These are phyloP conservation scores for Oxytorus armatus DNA, from an alignment of 2,888 invertebrate genomes.

Conservation along the genomic window DNA sequence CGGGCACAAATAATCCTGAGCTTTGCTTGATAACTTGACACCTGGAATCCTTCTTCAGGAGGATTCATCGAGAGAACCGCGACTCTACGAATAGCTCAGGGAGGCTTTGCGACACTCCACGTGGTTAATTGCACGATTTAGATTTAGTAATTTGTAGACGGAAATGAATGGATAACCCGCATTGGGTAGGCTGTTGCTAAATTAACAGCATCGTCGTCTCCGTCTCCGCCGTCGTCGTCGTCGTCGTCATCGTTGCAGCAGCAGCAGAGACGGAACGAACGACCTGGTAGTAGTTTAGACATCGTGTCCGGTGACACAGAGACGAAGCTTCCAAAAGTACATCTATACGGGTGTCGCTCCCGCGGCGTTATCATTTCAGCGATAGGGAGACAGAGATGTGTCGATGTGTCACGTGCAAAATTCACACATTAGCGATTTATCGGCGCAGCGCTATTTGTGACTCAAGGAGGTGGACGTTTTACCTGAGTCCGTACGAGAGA, in stretches of 20 bases:
- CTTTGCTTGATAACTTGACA: neutral
- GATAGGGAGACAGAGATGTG: constrained; percentile 1
- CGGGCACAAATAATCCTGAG: neutral
- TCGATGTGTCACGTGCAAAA: constrained; percentile 15
- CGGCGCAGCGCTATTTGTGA: constrained; percentile 11
- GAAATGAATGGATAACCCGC: constrained; percentile 80
- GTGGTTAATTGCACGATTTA: constrained; percentile 78
- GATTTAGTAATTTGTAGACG: constrained; percentile 82
- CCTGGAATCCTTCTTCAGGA: neutral
- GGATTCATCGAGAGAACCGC: neutral
- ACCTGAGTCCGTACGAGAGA: constrained; percentile 27
- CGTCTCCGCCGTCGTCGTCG: constrained; percentile 46
- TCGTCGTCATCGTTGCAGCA: constrained; percentile 51
- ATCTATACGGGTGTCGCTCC: constrained; percentile 9
- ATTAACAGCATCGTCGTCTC: constrained; percentile 74
- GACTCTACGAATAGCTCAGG: neutral
- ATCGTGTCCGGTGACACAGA: constrained; percentile 68
- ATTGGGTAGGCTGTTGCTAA: constrained; percentile 72
- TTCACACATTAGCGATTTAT: constrained; percentile 25
- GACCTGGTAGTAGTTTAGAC: constrained; percentile 70
- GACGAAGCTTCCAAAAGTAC: constrained; percentile 46
- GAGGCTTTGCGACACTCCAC: neutral
- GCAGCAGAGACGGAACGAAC: constrained; percentile 57
- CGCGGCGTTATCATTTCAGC: constrained; percentile 8
- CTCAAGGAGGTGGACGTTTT: constrained; percentile 54